Evolutionary conservation across 2,797 vertebrate genomes (phyloP), one percentile per base, ranked within the genome.

Genomic region (Etheostoma perlongum): DNA sequence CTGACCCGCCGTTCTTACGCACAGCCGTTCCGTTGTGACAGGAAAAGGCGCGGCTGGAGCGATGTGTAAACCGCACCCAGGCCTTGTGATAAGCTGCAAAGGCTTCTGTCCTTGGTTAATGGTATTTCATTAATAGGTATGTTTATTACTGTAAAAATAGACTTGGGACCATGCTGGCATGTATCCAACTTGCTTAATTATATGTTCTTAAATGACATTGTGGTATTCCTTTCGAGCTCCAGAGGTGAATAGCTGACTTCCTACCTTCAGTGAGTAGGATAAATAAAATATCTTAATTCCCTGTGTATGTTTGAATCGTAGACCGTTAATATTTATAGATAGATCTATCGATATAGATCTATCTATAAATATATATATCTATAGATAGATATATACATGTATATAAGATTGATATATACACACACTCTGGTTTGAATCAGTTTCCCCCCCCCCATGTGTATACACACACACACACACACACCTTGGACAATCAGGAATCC

Each of bases 41-140:
- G 92, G 92, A 92, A 93, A 94, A 93, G 94, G 93, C 92, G 93
- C 91, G 94, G 92, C 92, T 84, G 85, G 51, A 76, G 47, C 72
- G 72, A 25, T 49, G 83, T 64, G 57, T 69, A 83, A 91, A 82
- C 92, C 92, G 89, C 92, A 88, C 93, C 92, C 93, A 91, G 88
- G 81, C 85, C 87, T 19, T 63, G n/a, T 48, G 85, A 91, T 90
- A 92, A 89, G 79, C 57, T 46, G 21, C 14, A 52, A 0, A 13
- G 15, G 21, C 23, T 58, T 30, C 36, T 12, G 36, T 40, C 36
- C 36, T 40, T 40, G 36, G 36, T 40, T 40, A 11, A 51, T 9
- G 6, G 11, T 10, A 6, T 3, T 47, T 65, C 30, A 63, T 63
- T 57, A 6, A 25, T 33, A 1, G 2, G 42, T 47, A 11, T 25